Conservation (phyloP, 2,113 vertebrate genomes). For the Podocnemis expansa region DNA sequence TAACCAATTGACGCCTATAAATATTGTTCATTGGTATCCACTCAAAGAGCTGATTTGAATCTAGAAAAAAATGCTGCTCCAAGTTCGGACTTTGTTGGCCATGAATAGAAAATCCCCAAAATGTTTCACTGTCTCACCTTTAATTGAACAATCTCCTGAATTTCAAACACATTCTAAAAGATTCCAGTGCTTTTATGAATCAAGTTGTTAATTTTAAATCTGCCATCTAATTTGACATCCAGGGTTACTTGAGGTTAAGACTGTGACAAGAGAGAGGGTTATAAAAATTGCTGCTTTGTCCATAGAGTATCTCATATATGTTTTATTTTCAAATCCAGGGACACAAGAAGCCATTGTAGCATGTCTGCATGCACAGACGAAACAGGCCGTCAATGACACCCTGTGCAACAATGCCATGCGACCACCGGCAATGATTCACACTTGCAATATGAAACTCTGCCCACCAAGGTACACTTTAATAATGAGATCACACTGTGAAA, state of each 20-base stretch:
- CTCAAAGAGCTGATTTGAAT: not conserved
- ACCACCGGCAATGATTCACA: conserved; percentile 80
- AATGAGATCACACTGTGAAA: not conserved
- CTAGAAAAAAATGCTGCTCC: not conserved
- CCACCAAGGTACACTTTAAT: conserved; percentile 82
- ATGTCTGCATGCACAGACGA: conserved; percentile 81
- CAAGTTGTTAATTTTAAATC: not conserved
- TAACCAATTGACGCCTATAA: not conserved
- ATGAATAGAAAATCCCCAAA: not conserved
- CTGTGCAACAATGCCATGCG: conserved; percentile 81
- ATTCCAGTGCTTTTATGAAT: not conserved
- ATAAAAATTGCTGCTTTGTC: not conserved
- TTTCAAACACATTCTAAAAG: not conserved
- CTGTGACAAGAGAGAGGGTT: not conserved
- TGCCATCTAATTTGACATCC: not conserved
- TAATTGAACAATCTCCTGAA: not conserved
- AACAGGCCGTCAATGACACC: conserved; percentile 77
- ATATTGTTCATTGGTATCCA: not conserved
- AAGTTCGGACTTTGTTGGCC: not conserved
- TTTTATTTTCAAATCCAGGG: conserved; percentile 74
- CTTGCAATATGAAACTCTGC: conserved; percentile 85
- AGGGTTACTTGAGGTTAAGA: not conserved
- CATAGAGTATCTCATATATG: not conserved
- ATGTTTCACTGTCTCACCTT: not conserved
- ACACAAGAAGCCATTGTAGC: conserved; percentile 86